Percentiles rank a stretch among this genome's conserved stretches.
Conservation (phyloP, 2,888 invertebrate genomes). For the Pyrrhia umbra region DNA sequence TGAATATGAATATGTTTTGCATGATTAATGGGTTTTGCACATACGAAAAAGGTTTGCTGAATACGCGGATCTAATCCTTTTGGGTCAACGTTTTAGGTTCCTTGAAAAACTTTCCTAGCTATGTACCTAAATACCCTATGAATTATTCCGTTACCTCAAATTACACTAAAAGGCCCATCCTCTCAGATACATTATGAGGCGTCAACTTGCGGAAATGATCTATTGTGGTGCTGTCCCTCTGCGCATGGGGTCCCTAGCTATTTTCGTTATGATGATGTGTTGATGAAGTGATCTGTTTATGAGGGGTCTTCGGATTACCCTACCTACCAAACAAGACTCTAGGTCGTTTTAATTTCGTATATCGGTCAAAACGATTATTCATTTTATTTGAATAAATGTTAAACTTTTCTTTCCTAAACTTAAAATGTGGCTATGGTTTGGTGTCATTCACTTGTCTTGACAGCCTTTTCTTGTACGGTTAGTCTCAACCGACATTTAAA, state of each 20-base stretch:
- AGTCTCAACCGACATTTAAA: slow-evolving; percentile 61
- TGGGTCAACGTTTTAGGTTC: slow-evolving; percentile 47
- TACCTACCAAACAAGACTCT: slow-evolving; percentile 52
- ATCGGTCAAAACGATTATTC: slow-evolving; percentile 27
- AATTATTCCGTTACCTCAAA: slow-evolving; percentile 62
- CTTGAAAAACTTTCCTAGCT: slow-evolving; percentile 34
- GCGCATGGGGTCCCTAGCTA: slow-evolving; percentile 78
- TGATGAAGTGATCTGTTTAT: slow-evolving; percentile 78
- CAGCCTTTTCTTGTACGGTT: slow-evolving; percentile 20
- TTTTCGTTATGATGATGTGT: slow-evolving; percentile 79
- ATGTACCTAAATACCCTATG: slow-evolving; percentile 42
- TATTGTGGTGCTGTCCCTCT: slow-evolving; percentile 79
- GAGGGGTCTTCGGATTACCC: slow-evolving; percentile 73
- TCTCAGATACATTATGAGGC: slow-evolving; percentile 76
- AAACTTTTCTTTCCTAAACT: neutral
- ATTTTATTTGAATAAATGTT: slow-evolving; percentile 2
- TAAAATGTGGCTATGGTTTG: slow-evolving; percentile 10
- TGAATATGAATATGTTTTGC: slow-evolving; percentile 35
- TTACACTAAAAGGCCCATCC: slow-evolving; percentile 73
- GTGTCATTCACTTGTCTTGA: slow-evolving; percentile 10
- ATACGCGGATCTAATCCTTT: slow-evolving; percentile 48
- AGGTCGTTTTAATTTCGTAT: slow-evolving; percentile 53
- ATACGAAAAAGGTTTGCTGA: slow-evolving; percentile 34
- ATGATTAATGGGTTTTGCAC: slow-evolving; percentile 42
- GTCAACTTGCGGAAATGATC: slow-evolving; percentile 84